Evolutionary conservation across 2,888 invertebrate genomes (phyloP).

Genomic region (Polydesmus complanatus): DNA sequence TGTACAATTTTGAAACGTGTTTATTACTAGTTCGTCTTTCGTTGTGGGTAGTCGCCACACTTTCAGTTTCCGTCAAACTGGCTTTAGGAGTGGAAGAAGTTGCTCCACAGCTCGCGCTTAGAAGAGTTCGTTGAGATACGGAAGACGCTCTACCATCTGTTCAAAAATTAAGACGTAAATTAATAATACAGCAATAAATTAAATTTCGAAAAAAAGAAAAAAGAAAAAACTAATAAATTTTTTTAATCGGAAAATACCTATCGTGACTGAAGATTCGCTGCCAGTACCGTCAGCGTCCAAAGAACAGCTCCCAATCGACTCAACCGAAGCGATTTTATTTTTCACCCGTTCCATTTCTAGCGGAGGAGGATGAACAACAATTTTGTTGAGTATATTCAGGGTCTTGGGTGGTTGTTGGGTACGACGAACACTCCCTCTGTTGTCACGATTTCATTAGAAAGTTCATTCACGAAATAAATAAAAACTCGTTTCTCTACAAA

Average conservation of each 20-base stretch:
- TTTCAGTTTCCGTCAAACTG: background rate
- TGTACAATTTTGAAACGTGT: slow-evolving; percentile 8
- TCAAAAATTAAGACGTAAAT: background rate
- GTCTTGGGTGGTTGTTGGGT: slow-evolving; percentile 20
- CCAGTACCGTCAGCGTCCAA: slow-evolving; percentile 58
- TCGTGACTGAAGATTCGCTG: slow-evolving; percentile 20
- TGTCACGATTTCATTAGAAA: no score
- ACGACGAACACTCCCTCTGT: slow-evolving; percentile 6
- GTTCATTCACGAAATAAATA: background rate
- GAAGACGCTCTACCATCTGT: slow-evolving; percentile 16
- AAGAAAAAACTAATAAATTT: background rate
- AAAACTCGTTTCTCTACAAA: no score
- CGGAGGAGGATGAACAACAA: slow-evolving; percentile 20
- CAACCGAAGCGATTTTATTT: slow-evolving; percentile 43
- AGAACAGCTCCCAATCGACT: slow-evolving; percentile 75
- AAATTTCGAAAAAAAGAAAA: background rate
- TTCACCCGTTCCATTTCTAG: slow-evolving; percentile 20
- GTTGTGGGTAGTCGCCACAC: background rate
- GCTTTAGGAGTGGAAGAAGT: background rate
- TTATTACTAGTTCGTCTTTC: slow-evolving; percentile 2
- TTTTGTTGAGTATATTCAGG: slow-evolving; percentile 20
- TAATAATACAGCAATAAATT: background rate
- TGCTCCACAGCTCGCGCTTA: slow-evolving; percentile 14
- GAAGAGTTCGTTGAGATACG: slow-evolving; percentile 16
- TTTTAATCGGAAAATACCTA: slow-evolving; percentile 5